Evolutionary conservation across 2,888 invertebrate genomes (phyloP), one percentile per base, ranked within the genome.

Genomic region (Noctua comes): DNA sequence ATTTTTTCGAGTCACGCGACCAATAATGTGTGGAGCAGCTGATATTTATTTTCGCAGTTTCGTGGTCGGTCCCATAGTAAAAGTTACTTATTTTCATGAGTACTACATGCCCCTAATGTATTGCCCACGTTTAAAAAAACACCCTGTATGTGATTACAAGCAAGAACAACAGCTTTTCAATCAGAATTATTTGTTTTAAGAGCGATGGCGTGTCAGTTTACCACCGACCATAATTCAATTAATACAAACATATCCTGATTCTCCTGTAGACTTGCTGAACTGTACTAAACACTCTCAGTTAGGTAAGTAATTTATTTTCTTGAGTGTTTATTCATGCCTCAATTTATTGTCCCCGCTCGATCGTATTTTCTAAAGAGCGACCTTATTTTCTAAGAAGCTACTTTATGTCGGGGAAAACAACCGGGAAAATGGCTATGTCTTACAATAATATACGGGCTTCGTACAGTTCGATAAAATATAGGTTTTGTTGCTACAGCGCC

Each of bases 341-440:
- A 92, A 93, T 93, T 93, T 93, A 93, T 93, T 93, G 91, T 92
- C 92, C 89, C 92, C 78, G 81, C 88, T 92, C 92, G 92, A 91
- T 90, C 92, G 93, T 93, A 93, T 93, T 93, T 93, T 92, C 90
- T 91, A 91, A 92, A 92, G 88, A 88, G 90, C 89, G 88, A 90
- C 91, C 91, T 91, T 92, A 93, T 93, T 92, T 91, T 91, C 92
- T 89, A 88, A 91, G 90, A 91, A 92, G 91, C 91, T 91, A 90
- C 89, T 92, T 92, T 93, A 91, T 91, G 91, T 90, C 89, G 84
- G 87, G 88, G 88, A 88, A 91, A 91, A 91, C 90, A 91, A 88
- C 84, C 86, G 86, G 85, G 91, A 90, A 90, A 91, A 91, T 90
- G 89, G 89, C 89, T 88, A 87, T 90, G 89, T 90, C 87, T 89